Evolutionary conservation across 2,888 invertebrate genomes (phyloP).

Genomic region (Halocaridina rubra): DNA sequence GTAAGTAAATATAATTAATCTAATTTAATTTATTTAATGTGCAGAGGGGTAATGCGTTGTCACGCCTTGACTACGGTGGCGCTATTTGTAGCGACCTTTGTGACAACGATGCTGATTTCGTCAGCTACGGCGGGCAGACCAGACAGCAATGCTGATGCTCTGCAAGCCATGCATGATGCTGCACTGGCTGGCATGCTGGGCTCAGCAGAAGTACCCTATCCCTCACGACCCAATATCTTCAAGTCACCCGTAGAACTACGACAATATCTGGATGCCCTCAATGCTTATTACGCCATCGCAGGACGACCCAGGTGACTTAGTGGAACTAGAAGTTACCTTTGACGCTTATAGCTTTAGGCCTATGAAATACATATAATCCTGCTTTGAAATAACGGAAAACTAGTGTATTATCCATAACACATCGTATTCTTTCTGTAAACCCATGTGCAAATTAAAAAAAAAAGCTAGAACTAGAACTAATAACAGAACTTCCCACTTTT

Average conservation of each 20-base stretch:
- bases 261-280: slow-evolving; percentile 71
- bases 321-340: too few relatives aligned
- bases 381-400: too few relatives aligned
- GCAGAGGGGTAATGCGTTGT: slow-evolving; percentile 19
- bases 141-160: neutral
- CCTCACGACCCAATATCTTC: slow-evolving; percentile 70
- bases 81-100: slow-evolving; percentile 3
- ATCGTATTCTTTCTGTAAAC: too few relatives aligned
- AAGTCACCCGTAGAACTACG: slow-evolving; percentile 71
- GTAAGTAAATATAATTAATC: too few relatives aligned
- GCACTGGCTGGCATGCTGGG: slow-evolving; percentile 42
- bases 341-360: too few relatives aligned
- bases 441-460: too few relatives aligned
- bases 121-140: neutral
- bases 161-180: slow-evolving; percentile 39
- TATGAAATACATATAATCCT: too few relatives aligned
- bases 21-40: too few relatives aligned
- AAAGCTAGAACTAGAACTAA: too few relatives aligned
- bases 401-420: too few relatives aligned
- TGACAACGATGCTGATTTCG: neutral
- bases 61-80: neutral
- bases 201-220: slow-evolving; percentile 64
- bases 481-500: too few relatives aligned
- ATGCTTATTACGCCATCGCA: slow-evolving; percentile 72
- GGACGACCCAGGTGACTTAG: slow-evolving; percentile 73